These are phyloP conservation scores for Aspidiotus rigidus DNA, from an alignment of 2,888 invertebrate species.

Conservation along the genomic window DNA sequence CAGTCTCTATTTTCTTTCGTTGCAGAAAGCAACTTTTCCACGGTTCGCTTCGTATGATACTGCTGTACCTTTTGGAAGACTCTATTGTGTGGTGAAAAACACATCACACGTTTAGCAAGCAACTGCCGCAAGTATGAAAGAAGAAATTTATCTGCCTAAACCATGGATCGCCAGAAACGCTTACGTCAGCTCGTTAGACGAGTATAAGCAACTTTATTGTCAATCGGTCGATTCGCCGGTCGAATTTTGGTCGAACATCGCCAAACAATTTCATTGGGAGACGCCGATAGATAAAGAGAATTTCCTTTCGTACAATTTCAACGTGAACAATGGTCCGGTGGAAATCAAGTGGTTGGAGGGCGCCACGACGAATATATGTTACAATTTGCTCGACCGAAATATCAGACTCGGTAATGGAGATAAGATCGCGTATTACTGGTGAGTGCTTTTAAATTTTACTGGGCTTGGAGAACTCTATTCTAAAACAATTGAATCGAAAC, in stretches of 20 bases:
- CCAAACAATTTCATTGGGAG: constrained; percentile 91
- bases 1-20: no score
- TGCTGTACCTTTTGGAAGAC: no score
- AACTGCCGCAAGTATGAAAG: constrained; percentile 34
- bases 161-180: constrained; percentile 51
- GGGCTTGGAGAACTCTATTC: no score
- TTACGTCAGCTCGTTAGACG: constrained; percentile 59
- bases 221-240: constrained; percentile 80
- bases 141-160: constrained; percentile 51
- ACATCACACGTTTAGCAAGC: no score
- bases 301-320: constrained; percentile 85
- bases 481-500: no score
- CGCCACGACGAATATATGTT: constrained; percentile 88
- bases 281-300: constrained; percentile 61
- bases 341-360: constrained; percentile 92
- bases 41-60: no score
- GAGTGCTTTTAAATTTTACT: constrained; percentile 44
- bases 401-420: constrained; percentile 81
- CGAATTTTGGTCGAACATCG: constrained; percentile 86
- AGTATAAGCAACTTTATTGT: constrained; percentile 75
- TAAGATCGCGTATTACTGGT: constrained; percentile 92
- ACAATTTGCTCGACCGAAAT: constrained; percentile 87
- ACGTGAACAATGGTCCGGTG: constrained; percentile 77
- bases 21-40: no score
- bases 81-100: no score